Conservation (phyloP, 2,797 vertebrate genomes). For the Sebastiscus tertius region DNA sequence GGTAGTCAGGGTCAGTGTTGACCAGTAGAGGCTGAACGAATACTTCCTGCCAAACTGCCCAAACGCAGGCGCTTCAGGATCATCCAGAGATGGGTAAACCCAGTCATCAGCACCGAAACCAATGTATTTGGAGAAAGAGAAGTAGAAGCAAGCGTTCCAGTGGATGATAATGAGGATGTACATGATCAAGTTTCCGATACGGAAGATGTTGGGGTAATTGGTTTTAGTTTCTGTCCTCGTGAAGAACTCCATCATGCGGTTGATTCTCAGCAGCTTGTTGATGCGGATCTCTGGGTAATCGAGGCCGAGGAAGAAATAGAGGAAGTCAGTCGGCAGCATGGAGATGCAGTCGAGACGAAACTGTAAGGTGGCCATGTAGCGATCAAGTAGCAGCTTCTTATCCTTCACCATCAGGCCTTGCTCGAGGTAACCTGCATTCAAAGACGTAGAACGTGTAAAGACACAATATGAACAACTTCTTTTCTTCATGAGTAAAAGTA, state of each 20-base stretch:
- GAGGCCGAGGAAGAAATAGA: slow-evolving; percentile 89
- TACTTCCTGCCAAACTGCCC: slow-evolving; percentile 89
- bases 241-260: slow-evolving; percentile 97
- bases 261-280: slow-evolving; percentile 91
- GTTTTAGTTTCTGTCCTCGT: slow-evolving; percentile 95
- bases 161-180: slow-evolving; percentile 99
- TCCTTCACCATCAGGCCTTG: slow-evolving; percentile 95
- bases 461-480: background rate
- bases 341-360: slow-evolving; percentile 91
- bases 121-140: slow-evolving; percentile 94
- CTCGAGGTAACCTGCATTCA: slow-evolving; percentile 89
- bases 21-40: slow-evolving; percentile 97
- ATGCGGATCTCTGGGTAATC: slow-evolving; percentile 95
- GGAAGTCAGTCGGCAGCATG: slow-evolving; percentile 92
- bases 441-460: background rate
- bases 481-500: background rate
- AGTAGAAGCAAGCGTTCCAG: slow-evolving; percentile 97
- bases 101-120: slow-evolving; percentile 95
- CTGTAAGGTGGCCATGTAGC: slow-evolving; percentile 87
- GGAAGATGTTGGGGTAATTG: slow-evolving; percentile 96
- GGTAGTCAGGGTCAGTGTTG: slow-evolving; percentile 95
- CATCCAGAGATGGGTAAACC: slow-evolving; percentile 92
- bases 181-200: slow-evolving; percentile 95
- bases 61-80: slow-evolving; percentile 86
- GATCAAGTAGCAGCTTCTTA: slow-evolving; percentile 84